Percentiles rank a stretch among this genome's conserved stretches.
Evolutionary conservation across 2,113 vertebrate genomes (phyloP).

Genomic region (Oophaga pumilio): DNA sequence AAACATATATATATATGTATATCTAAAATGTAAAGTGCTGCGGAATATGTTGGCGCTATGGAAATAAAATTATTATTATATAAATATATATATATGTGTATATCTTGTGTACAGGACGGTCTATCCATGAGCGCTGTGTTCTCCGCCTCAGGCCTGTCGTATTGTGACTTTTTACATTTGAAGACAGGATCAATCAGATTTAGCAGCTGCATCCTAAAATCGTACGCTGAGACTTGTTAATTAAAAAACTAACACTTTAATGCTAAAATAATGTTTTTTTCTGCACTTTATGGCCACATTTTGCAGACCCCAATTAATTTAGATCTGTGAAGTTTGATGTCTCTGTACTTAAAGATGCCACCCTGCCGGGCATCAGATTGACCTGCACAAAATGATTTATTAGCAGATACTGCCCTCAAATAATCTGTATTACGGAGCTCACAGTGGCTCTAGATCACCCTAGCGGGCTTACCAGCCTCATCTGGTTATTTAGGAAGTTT

Average conservation of each 20-base stretch:
- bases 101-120: slow-evolving; percentile 1
- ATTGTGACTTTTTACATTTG: slow-evolving; percentile 30
- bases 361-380: not conserved
- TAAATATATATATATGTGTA: not conserved
- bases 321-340: slow-evolving; percentile 31
- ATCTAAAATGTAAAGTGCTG: too few relatives aligned
- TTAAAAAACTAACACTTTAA: slow-evolving; percentile 37
- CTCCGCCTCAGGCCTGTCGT: not conserved
- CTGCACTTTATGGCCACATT: slow-evolving; percentile 12
- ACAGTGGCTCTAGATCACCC: not conserved
- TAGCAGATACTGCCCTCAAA: not conserved
- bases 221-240: slow-evolving; percentile 25
- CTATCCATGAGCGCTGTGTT: not conserved
- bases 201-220: slow-evolving; percentile 26
- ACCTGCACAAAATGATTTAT: slow-evolving; percentile 12
- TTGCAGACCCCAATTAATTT: slow-evolving; percentile 10
- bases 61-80: too few relatives aligned
- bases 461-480: not conserved
- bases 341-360: slow-evolving; percentile 20
- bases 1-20: not conserved
- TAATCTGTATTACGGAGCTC: not conserved
- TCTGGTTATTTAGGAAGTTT: not conserved
- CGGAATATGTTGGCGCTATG: too few relatives aligned
- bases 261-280: slow-evolving; percentile 31
- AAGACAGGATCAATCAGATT: slow-evolving; percentile 43